Percentiles rank a stretch among this genome's conserved stretches.
These are phyloP conservation scores for Hemibagrus wyckioides DNA, from an alignment of 2,113 vertebrate genomes.

Conservation along the genomic window DNA sequence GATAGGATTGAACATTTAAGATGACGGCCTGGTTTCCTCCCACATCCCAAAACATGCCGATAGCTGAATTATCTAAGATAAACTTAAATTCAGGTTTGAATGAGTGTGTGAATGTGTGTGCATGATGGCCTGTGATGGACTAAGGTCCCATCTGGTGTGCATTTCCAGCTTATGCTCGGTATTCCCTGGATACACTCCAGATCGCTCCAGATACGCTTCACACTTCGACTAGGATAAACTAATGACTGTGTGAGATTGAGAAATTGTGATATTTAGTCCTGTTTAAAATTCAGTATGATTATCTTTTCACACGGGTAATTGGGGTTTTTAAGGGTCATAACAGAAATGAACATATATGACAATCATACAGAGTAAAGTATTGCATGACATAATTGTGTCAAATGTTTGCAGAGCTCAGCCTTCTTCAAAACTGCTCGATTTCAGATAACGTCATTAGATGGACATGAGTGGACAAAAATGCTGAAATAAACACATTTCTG, in stretches of 20 bases:
- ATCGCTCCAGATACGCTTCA: too few species aligned
- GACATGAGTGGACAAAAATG: neutral
- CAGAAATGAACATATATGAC: neutral
- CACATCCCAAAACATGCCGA: neutral
- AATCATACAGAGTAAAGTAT: neutral
- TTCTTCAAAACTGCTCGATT: neutral
- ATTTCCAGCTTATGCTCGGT: neutral
- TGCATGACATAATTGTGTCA: neutral
- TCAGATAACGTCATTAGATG: neutral
- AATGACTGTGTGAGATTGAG: neutral
- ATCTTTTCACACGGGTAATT: neutral
- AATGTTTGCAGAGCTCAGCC: slow-evolving; percentile 10
- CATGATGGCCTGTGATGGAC: neutral
- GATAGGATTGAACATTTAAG: neutral
- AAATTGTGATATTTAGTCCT: neutral
- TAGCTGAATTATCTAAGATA: neutral
- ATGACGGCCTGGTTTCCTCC: neutral
- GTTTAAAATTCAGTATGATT: neutral
- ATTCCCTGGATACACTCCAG: neutral
- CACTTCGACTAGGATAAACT: neutral
- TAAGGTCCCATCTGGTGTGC: neutral
- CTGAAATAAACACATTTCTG: slow-evolving; percentile 5
- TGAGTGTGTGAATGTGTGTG: neutral
- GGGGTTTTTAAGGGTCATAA: neutral
- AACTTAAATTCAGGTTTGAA: neutral